Base-by-base conservation (phyloP, 1,140 invertebrate genomes). In the Euwallacea similis region DNA sequence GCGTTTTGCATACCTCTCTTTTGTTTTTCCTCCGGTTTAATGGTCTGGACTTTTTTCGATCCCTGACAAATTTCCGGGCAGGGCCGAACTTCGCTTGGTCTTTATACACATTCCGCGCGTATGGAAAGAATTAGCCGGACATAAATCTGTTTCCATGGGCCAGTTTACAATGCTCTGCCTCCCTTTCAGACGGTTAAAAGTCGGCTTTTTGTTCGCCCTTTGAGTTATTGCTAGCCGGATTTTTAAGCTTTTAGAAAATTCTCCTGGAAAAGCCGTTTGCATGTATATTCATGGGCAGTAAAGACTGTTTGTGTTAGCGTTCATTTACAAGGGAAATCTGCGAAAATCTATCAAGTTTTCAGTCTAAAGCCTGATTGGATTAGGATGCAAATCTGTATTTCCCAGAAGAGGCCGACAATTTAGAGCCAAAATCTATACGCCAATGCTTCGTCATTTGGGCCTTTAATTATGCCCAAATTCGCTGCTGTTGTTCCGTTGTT, bases 1-100 rank as follows among this genome's bases (percentile, higher is more conserved):
- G 62, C 13, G 47, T 64, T 64, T 64, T 64, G 62, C 62, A 64
- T 64, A 64, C 44, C 53, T 64, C 53, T 53, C 62, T 64, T 64
- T 64, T 64, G 62, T 64, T 64, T 64, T 64, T 53, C 43, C 21
- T 13, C 16, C 42, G 46, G 46, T 64, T 64, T 64, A 64, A 64
- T 64, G 46, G 62, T 33, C 46, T 53, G 44, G 42, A 50, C 46
- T 50, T 64, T 64, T 64, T 64, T 6, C 60, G 43, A 64, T 64
- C 62, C 42, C n/a, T 50, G 62, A 64, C 62, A 64, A 64, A 64
- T 64, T 64, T 50, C 46, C 62, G n/a, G 60, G 42, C 60, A n/a
- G 42, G 43, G n/a, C 60, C n/a, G 46, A 64, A 21, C 46, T 64
- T 64, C 8, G 13, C 62, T 53, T 33, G 47, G 13, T 42, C 60